Evolutionary conservation across 2,113 vertebrate genomes (phyloP), one percentile per base, ranked within the genome.

Genomic region (Oncorhynchus gorbuscha): DNA sequence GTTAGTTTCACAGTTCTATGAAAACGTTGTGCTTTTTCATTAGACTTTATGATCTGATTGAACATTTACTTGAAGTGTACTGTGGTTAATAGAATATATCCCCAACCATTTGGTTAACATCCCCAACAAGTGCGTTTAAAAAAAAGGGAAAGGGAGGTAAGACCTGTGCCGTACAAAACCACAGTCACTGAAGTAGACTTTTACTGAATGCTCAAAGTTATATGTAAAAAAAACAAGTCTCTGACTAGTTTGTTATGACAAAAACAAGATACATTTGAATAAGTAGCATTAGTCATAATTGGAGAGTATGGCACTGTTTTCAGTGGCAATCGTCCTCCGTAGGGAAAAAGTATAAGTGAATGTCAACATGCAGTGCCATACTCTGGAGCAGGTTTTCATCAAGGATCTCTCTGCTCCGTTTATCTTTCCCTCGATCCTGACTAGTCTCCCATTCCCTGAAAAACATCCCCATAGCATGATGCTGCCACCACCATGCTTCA

Each of bases 31-130:
- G 39, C 76, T 76, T 84, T 85, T 86, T 75, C 85, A 87, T 86
- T 78, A 76, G 55, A 79, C 76, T 90, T 90, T 83, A 87, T 78
- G 66, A 78, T 88, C 69, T 79, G 80, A 72, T 81, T 85, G 79
- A 69, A 70, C 71, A 78, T 55, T 70, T 62, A 71, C 58, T 28
- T 75, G 83, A 72, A 65, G 81, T 62, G 64, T 83, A 69, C 79
- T 76, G 68, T 61, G 24, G 4, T 80, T 84, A 76, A 83, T 74
- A 72, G 68, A 85, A 78, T 80, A 61, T 74, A 9, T 77, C 76
- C 76, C 73, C 61, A 76, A 82, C 80, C 61, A 85, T 82, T 81
- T 81, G 80, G 72, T 77, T 79, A 79, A 75, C 55, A 71, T 71
- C 69, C 65, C 32, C 64, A 69, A 70, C 67, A 2, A 76, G 78